Evolutionary conservation across 2,113 vertebrate genomes (phyloP).

Genomic region (Sinocyclocheilus maitianheensis): DNA sequence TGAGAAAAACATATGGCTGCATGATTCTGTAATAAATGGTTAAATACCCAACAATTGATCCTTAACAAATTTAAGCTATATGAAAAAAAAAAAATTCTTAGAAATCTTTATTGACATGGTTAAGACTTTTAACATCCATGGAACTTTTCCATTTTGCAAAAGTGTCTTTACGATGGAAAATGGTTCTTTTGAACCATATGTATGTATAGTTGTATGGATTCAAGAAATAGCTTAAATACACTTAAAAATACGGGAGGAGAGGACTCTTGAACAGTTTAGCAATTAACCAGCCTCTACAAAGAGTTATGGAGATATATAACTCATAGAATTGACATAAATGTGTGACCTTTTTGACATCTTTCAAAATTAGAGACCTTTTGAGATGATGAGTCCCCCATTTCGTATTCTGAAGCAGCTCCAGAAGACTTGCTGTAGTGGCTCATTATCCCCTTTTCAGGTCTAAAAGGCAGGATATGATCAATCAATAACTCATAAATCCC

Average conservation of each 20-base stretch:
- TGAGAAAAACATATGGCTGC: too few relatives aligned
- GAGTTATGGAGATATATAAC: conserved; percentile 49
- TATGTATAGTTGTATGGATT: too few relatives aligned
- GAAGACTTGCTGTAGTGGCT: conserved; percentile 42
- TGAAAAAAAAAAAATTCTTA: background rate
- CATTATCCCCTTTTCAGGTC: conserved; percentile 43
- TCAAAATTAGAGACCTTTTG: conserved; percentile 46
- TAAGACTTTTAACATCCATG: background rate
- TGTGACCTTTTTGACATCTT: conserved; percentile 44
- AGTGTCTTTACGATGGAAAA: background rate
- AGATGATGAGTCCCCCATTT: conserved; percentile 39
- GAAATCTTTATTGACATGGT: background rate
- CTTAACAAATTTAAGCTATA: background rate
- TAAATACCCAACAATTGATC: background rate
- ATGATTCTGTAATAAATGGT: background rate
- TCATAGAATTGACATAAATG: conserved; percentile 38
- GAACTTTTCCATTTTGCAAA: background rate
- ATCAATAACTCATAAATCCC: conserved; percentile 51
- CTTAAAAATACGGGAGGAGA: background rate
- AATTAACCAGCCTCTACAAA: conserved; percentile 35
- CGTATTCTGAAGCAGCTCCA: conserved; percentile 45
- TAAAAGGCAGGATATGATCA: conserved; percentile 50
- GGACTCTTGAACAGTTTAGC: conserved; percentile 11
- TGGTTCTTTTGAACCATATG: background rate
- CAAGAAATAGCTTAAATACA: background rate